phyloP scores from a whole-genome alignment of 2,113 vertebrate genomes.

The Pandion haliaetus region DNA sequence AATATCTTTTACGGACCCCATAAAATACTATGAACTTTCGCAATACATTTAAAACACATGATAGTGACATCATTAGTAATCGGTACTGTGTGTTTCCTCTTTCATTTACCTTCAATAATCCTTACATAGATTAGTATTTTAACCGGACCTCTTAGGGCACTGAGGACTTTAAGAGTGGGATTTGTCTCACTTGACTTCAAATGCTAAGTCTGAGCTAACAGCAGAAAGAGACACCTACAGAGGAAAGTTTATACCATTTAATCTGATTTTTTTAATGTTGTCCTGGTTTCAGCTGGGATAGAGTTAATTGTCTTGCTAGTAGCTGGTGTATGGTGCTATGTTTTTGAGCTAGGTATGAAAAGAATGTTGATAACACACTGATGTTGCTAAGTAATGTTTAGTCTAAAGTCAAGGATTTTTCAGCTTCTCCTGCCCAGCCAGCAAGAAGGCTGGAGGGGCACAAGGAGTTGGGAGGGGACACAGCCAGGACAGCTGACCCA shows the following conservation, averaged over 20 bases:
- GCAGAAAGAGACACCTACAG: not conserved
- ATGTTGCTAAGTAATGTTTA: no score
- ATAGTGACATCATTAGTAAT: not conserved
- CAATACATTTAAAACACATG: not conserved
- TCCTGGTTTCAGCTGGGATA: no score
- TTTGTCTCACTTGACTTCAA: not conserved
- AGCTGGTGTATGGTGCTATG: no score
- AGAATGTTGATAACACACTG: no score
- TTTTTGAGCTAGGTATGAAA: no score
- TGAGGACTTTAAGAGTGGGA: not conserved
- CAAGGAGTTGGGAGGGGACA: no score
- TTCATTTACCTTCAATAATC: not conserved
- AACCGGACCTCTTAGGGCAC: not conserved
- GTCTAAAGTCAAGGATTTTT: no score
- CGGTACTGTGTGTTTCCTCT: not conserved
- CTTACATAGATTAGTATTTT: not conserved
- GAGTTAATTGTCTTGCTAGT: no score
- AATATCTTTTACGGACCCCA: not conserved
- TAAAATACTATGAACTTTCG: not conserved
- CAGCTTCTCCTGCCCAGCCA: no score
- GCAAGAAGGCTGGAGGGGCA: no score
- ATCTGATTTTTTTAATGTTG: not conserved
- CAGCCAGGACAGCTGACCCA: no score
- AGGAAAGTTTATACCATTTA: not conserved
- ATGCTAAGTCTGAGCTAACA: not conserved